Evolutionary conservation across 2,797 vertebrate genomes (phyloP).

Genomic region (Muraenolepis orangiensis): DNA sequence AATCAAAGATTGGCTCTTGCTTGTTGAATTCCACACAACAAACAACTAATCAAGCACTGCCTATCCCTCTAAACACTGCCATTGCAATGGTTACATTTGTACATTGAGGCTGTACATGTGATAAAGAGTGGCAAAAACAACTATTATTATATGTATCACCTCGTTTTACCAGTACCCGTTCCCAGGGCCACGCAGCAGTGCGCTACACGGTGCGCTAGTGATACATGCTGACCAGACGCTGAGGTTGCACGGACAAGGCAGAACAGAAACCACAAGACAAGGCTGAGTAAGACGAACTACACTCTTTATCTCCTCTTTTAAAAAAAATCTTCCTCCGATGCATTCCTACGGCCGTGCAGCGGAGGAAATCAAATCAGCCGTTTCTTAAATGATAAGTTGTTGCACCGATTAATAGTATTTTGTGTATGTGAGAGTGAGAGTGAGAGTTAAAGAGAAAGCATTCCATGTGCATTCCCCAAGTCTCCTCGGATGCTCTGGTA

Average conservation of each 20-base stretch:
- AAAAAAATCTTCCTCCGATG: not conserved
- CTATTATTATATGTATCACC: too few species aligned
- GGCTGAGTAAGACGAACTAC: conserved; percentile 10
- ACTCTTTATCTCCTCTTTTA: not conserved
- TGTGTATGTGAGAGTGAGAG: not conserved
- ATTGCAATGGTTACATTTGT: not conserved
- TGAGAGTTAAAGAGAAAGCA: not conserved
- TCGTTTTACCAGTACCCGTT: not conserved
- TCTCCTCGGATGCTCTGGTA: not conserved
- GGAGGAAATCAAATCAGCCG: conserved; percentile 3
- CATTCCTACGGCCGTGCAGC: conserved; percentile 3
- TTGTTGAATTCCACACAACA: not conserved
- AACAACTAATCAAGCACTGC: not conserved
- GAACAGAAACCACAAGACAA: conserved; percentile 56
- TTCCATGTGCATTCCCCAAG: not conserved
- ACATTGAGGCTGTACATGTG: not conserved
- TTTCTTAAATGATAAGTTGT: not conserved
- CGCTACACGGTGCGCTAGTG: not conserved
- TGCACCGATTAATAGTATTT: not conserved
- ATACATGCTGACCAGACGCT: conserved; percentile 38
- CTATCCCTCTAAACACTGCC: not conserved
- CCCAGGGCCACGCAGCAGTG: not conserved
- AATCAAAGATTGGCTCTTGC: not conserved
- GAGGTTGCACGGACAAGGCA: conserved; percentile 57
- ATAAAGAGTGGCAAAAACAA: not conserved